Evolutionary conservation across 2,797 vertebrate species (phyloP), one percentile per base, ranked within the genome.

Genomic region (Menidia menidia): DNA sequence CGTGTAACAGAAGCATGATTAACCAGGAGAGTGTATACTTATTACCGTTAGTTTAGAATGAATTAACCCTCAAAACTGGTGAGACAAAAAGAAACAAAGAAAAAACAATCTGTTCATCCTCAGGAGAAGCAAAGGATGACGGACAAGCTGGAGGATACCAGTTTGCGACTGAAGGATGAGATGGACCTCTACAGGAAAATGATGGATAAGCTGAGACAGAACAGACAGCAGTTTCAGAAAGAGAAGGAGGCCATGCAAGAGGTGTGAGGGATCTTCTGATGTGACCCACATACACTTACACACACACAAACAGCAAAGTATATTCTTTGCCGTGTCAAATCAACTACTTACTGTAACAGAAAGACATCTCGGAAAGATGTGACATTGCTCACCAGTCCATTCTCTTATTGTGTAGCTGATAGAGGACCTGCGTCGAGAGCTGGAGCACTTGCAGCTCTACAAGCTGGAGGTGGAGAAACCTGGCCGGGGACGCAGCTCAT

Each of bases 101-200:
- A 39, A 7, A 6, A 39, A 6, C 3, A 51, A 19, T 15, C 10
- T 62, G 30, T 70, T 13, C 41, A 47, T 73, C 18, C 6, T 68
- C 60, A 99, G 98, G 98, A 99, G 77, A 96, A 96, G 78, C 97
- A 98, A 87, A 94, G 97, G 53, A 97, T 99, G 97, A 97, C 97
- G 0, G 97, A 98, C 75, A 94, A 97, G 65, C 79, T 99, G 85
- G 98, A 99, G 67, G 98, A 99, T 89, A 97, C 97, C 0, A 98
- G 96, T 54, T 89, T 99, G 78, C 93, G 97, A 4, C 94, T 99
- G 80, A 98, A 96, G 89, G 98, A 99, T 0, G 98, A 99, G 92
- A 98, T 97, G 96, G 97, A 99, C 80, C 89, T 99, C 63, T 98
- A 99, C 91, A 96, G 94, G 87, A 98, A 97, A 83, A 96, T 99